Conservation (phyloP, 2,797 vertebrate genomes). For the Galago senegalensis region DNA sequence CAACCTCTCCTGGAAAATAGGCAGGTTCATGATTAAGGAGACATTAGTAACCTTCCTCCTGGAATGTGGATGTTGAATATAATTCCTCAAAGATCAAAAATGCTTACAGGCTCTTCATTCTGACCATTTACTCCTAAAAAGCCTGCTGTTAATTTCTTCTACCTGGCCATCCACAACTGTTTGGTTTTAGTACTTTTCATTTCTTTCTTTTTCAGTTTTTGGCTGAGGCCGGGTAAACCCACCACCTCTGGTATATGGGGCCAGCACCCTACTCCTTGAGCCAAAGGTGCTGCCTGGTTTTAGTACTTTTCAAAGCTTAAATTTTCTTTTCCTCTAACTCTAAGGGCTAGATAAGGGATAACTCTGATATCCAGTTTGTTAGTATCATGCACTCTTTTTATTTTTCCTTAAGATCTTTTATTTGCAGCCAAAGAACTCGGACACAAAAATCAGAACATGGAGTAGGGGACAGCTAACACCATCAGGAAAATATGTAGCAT, state of each 20-base stretch:
- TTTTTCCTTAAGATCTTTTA: background rate
- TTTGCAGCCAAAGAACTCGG: background rate
- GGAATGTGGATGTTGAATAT: background rate
- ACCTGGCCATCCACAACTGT: background rate
- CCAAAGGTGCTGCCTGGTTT: background rate
- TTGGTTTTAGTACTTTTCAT: background rate
- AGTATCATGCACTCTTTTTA: background rate
- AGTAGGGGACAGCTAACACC: background rate
- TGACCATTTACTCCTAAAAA: background rate
- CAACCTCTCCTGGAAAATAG: background rate
- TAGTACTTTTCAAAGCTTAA: conserved; percentile 22
- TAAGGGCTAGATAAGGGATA: background rate
- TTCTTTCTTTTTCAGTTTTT: too few species aligned
- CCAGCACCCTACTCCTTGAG: too few species aligned
- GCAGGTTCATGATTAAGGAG: background rate
- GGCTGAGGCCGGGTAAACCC: too few species aligned
- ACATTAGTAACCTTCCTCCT: background rate
- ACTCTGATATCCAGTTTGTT: background rate
- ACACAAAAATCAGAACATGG: background rate
- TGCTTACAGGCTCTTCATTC: background rate
- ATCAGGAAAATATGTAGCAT: background rate
- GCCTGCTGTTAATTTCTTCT: background rate
- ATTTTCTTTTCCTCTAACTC: background rate
- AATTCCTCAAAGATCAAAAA: background rate
- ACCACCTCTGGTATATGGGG: too few species aligned